phyloP scores from a whole-genome alignment of 2,113 vertebrate species.

The Xiphophorus couchianus region DNA sequence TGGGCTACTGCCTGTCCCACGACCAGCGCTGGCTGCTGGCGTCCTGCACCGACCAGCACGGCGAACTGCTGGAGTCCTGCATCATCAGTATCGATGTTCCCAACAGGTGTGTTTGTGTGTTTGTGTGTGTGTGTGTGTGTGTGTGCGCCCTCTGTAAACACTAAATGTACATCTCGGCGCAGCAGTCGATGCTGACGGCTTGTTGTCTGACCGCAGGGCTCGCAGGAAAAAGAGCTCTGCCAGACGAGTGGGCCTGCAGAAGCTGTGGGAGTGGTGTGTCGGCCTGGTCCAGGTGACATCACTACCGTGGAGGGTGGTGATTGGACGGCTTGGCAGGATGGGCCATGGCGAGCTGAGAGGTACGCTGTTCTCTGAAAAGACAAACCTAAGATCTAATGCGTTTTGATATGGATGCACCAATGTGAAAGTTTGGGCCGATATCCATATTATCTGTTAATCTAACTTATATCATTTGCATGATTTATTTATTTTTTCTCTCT shows the following conservation, averaged over 20 bases:
- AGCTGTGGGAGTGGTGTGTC: slow-evolving; percentile 98
- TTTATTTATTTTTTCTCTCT: too few relatives aligned
- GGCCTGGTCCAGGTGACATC: slow-evolving; percentile 97
- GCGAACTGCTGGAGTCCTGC: slow-evolving; percentile 95
- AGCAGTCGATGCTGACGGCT: not conserved
- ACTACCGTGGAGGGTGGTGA: slow-evolving; percentile 96
- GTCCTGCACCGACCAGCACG: slow-evolving; percentile 95
- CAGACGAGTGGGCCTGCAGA: slow-evolving; percentile 93
- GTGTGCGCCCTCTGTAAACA: not conserved
- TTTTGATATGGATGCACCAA: too few relatives aligned
- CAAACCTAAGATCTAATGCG: too few relatives aligned
- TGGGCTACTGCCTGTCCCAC: slow-evolving; percentile 97
- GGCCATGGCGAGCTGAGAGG: slow-evolving; percentile 97
- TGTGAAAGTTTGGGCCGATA: too few relatives aligned
- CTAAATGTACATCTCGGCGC: not conserved
- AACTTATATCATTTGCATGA: too few relatives aligned
- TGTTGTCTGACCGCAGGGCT: slow-evolving; percentile 78
- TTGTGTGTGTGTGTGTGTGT: too few relatives aligned
- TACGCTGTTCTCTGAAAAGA: slow-evolving; percentile 53
- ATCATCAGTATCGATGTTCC: slow-evolving; percentile 96
- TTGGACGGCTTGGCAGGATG: slow-evolving; percentile 96
- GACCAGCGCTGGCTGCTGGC: slow-evolving; percentile 98
- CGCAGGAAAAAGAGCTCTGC: slow-evolving; percentile 98
- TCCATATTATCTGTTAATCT: too few relatives aligned
- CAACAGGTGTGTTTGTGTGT: slow-evolving; percentile 79